Evolutionary conservation across 2,888 invertebrate genomes (phyloP).

Genomic region (Timandra comae): DNA sequence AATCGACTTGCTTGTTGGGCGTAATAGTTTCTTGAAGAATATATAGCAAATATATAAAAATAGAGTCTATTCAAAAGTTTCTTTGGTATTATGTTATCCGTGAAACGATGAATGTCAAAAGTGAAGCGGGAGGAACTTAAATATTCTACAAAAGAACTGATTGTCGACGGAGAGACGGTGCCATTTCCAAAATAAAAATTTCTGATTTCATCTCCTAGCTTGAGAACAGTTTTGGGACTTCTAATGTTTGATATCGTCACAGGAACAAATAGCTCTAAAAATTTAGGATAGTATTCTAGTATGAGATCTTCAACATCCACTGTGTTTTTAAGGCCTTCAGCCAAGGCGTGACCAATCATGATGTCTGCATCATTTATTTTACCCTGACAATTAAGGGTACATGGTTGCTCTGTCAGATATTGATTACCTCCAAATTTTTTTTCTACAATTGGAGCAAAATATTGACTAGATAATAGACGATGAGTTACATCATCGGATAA

Average conservation of each 20-base stretch:
- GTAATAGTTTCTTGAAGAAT: constrained; percentile 30
- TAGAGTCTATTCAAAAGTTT: constrained; percentile 16
- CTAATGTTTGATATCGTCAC: constrained; percentile 19
- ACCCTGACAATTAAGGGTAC: constrained; percentile 37
- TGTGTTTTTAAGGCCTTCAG: constrained; percentile 70
- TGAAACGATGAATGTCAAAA: constrained; percentile 18
- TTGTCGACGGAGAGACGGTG: constrained; percentile 9
- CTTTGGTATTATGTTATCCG: constrained; percentile 10
- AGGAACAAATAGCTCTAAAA: constrained; percentile 23
- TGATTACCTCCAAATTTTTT: constrained; percentile 20
- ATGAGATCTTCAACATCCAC: constrained; percentile 3
- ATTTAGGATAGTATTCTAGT: constrained; percentile 14
- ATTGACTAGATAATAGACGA: background rate
- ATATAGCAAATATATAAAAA: constrained; percentile 31
- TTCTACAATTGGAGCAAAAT: constrained; percentile 27
- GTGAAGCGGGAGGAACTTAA: constrained; percentile 11
- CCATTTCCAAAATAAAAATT: constrained; percentile 24
- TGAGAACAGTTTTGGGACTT: constrained; percentile 14
- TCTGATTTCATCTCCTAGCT: constrained; percentile 19
- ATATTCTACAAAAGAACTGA: constrained; percentile 18
- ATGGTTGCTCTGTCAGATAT: constrained; percentile 23
- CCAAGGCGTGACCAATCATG: constrained; percentile 80
- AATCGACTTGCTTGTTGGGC: constrained; percentile 16
- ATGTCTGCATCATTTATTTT: constrained; percentile 67
- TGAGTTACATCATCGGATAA: background rate